A percentile compares a stretch with the other conserved stretches of the same genome.
Evolutionary conservation across 2,113 vertebrate genomes (phyloP).

Genomic region (Bombycilla garrulus): DNA sequence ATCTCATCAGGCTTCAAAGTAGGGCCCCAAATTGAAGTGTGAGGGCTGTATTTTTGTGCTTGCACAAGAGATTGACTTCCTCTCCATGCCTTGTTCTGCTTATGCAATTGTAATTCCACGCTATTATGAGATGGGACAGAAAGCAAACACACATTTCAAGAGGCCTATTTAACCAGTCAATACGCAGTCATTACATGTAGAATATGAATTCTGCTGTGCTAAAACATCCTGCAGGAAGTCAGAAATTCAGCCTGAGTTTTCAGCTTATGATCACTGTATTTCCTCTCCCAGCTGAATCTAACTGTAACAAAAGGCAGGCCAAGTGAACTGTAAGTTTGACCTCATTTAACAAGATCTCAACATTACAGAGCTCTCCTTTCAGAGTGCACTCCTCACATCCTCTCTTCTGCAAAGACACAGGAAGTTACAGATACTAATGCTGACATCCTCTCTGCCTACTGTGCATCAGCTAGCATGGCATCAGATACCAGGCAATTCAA

Average conservation of each 20-base stretch:
- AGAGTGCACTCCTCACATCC: background rate
- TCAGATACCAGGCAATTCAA: background rate
- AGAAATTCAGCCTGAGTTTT: background rate
- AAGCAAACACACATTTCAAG: background rate
- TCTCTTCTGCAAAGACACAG: background rate
- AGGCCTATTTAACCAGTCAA: background rate
- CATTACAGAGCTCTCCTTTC: background rate
- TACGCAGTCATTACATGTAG: background rate
- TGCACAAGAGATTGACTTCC: background rate
- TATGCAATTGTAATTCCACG: background rate
- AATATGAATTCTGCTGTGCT: background rate
- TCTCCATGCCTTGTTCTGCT: background rate
- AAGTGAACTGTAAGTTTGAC: background rate
- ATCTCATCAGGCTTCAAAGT: background rate
- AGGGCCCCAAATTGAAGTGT: background rate
- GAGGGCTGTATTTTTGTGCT: background rate
- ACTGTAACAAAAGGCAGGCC: background rate
- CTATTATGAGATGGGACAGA: background rate
- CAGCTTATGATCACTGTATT: background rate
- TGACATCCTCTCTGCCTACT: background rate
- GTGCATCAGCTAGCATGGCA: background rate
- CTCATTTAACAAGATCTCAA: background rate
- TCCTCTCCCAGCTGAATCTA: background rate
- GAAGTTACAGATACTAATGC: background rate
- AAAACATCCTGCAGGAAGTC: background rate